Evolutionary conservation across 1,140 invertebrate genomes (phyloP), one percentile per base, ranked within the genome.

Genomic region (Sinonovacula constricta): DNA sequence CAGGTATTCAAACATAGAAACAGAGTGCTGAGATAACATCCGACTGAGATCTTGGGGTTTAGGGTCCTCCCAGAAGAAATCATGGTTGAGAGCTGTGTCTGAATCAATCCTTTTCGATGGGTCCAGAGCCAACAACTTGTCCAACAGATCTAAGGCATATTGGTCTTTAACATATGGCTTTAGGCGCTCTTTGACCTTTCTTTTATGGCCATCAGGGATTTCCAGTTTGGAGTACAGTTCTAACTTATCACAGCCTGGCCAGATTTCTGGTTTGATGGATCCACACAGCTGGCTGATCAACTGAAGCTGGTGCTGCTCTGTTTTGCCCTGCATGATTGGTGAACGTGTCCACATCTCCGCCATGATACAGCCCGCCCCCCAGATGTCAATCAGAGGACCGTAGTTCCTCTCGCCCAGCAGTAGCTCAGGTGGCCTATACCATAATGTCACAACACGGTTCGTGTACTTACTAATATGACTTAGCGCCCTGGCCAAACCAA

Each of bases 301-400:
- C 15, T 95, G 96, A 0, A 99, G 90, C 86, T 99, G 99, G 86
- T 98, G 96, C 85, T 99, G 97, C 88, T 99, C 98, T 12, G 96
- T 97, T 80, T 95, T 96, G 0, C 98, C 98, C 93, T 94, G 94
- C 92, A 94, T 94, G 36, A 95, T 94, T 7, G 95, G 94, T 56
- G 90, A 92, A 79, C 97, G 92, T 0, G 98, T 99, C 98, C 98
- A 99, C 96, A 99, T 98, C 92, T 99, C 98, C 0, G 98, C 98
- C 97, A 99, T 99, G 53, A 99, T 99, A 88, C 98, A 99, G 0
- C 98, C 98, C 31, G 97, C 98, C 14, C 98, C 98, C 98, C 98
- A 99, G 90, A 99, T 93, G 92, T 99, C 99, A 31, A 99, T 97
- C 0, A 97, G 95, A 12, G 97, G 96, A 0, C 97, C 97, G 90